Conservation (phyloP, 1,140 invertebrate genomes). For the Drosophila melanica region DNA sequence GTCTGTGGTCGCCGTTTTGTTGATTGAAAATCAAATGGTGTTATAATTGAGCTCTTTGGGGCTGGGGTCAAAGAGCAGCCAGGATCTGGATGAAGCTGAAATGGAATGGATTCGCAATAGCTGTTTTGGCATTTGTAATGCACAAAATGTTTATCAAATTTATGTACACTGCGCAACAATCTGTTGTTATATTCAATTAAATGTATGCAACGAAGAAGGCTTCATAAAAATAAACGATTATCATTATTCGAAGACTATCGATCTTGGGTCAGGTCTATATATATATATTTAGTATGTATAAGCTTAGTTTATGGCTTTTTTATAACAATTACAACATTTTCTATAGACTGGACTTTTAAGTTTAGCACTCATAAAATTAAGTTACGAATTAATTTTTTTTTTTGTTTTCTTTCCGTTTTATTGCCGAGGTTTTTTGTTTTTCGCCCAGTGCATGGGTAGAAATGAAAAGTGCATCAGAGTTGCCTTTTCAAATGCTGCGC, state of each 20-base stretch:
- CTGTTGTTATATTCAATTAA: no score
- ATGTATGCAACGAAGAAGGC: no score
- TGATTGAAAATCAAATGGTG: slow-evolving; percentile 54
- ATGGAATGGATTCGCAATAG: background rate
- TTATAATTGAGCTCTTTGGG: slow-evolving; percentile 42
- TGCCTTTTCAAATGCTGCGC: slow-evolving; percentile 53
- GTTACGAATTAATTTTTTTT: slow-evolving; percentile 2
- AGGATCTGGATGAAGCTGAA: background rate
- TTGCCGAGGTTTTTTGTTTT: slow-evolving; percentile 1
- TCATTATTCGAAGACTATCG: no score
- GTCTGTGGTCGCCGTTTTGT: slow-evolving; percentile 30
- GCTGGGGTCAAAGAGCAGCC: background rate
- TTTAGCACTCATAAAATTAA: no score
- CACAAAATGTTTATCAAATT: slow-evolving; percentile 30
- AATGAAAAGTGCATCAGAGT: slow-evolving; percentile 38
- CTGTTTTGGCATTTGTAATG: slow-evolving; percentile 12
- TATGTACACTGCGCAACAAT: slow-evolving; percentile 9
- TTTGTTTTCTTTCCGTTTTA: background rate
- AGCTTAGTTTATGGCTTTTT: background rate
- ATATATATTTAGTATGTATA: background rate
- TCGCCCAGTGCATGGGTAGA: slow-evolving; percentile 25
- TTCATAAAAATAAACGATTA: no score
- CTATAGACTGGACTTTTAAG: no score
- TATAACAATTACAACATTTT: background rate
- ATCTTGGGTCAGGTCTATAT: no score